These are phyloP conservation scores for Drosophila lacicola DNA, from an alignment of 2,888 invertebrate species.

Conservation along the genomic window DNA sequence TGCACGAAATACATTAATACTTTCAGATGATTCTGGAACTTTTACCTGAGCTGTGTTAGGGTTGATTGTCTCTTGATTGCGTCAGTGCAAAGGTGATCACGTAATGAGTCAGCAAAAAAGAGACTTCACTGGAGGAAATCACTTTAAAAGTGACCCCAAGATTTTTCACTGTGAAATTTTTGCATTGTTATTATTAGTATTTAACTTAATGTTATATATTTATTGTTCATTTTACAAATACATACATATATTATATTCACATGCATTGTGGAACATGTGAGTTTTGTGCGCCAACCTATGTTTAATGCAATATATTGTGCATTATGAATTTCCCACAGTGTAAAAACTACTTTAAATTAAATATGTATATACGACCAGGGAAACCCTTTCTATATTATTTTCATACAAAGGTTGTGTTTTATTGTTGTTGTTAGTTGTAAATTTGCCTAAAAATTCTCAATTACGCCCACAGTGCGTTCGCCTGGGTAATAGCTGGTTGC, in stretches of 20 bases:
- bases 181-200: too few relatives aligned
- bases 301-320: not conserved
- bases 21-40: not conserved
- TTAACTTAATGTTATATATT: too few relatives aligned
- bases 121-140: not conserved
- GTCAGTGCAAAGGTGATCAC: not conserved
- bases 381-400: not conserved
- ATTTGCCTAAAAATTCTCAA: not conserved
- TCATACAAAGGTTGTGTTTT: not conserved
- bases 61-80: not conserved
- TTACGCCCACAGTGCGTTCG: slow-evolving; percentile 24
- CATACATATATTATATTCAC: too few relatives aligned
- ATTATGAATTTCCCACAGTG: not conserved
- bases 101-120: not conserved
- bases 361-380: too few relatives aligned
- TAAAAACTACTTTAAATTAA: too few relatives aligned
- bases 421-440: not conserved
- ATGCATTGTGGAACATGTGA: too few relatives aligned
- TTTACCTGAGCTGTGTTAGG: not conserved
- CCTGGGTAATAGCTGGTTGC: slow-evolving; percentile 13
- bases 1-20: not conserved
- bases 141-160: not conserved
- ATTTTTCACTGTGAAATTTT: not conserved
- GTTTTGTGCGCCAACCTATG: too few relatives aligned
- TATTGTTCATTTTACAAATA: too few relatives aligned